Percentiles rank a stretch among this genome's conserved stretches.
phyloP scores from a whole-genome alignment of 2,797 vertebrate species.

The Tenualosa thibaudeaui region DNA sequence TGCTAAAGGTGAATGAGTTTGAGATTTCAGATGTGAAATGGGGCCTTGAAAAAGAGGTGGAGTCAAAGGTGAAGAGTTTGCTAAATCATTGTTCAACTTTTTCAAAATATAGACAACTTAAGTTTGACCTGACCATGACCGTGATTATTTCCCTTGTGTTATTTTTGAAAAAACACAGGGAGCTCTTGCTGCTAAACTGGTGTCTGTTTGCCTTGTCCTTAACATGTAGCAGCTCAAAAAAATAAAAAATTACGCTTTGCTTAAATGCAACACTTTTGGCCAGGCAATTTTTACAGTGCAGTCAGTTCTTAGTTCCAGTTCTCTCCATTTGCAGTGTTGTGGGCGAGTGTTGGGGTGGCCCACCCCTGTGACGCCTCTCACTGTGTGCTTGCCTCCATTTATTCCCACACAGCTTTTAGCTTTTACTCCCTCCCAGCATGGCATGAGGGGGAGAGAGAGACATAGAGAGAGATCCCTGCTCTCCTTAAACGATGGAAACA shows the following conservation, averaged over 20 bases:
- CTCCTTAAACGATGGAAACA: conserved; percentile 64
- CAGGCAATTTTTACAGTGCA: not conserved
- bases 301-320: not conserved
- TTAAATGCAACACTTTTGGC: not conserved
- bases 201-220: not conserved
- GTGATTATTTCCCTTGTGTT: not conserved
- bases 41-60: not conserved
- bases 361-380: not conserved
- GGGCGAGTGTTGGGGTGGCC: not conserved
- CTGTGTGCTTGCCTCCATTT: not conserved
- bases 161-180: not conserved
- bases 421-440: conserved; percentile 48
- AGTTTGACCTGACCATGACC: too few species aligned
- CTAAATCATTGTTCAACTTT: not conserved
- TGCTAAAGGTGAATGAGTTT: not conserved
- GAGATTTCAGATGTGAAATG: not conserved
- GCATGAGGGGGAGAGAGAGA: conserved; percentile 47
- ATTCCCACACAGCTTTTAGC: not conserved
- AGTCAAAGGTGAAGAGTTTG: not conserved
- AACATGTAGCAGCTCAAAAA: not conserved
- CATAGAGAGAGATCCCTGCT: conserved; percentile 67
- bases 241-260: not conserved
- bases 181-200: not conserved
- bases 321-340: not conserved
- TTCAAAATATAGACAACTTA: not conserved